Conservation (phyloP, 2,888 invertebrate species). For the Aleiodes testaceus region DNA sequence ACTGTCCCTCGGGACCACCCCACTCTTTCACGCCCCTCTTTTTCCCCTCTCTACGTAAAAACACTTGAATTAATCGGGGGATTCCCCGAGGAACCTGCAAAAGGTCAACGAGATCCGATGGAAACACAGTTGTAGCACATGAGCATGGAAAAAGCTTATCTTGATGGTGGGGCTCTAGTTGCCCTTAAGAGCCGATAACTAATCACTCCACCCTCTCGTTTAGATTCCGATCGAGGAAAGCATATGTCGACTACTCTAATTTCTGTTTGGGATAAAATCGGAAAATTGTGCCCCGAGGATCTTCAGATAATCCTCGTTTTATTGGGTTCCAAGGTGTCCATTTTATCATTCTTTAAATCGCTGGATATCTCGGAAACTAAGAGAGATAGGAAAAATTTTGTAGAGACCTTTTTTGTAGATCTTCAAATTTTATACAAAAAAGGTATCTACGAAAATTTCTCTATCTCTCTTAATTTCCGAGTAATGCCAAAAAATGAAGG, state of each 20-base stretch:
- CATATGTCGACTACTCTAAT: constrained; percentile 51
- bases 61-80: constrained; percentile 72
- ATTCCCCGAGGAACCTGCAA: constrained; percentile 69
- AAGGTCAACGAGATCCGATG: constrained; percentile 68
- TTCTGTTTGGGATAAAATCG: constrained; percentile 39
- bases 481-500: no score
- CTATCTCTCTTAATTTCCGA: no score
- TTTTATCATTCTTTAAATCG: no score
- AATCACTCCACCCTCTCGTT: constrained; percentile 47
- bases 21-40: constrained; percentile 37
- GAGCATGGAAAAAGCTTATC: constrained; percentile 36
- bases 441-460: no score
- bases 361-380: no score
- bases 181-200: constrained; percentile 47
- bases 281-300: constrained; percentile 15
- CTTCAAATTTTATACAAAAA: no score
- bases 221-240: constrained; percentile 35
- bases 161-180: constrained; percentile 24
- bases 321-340: no score
- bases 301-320: not conserved
- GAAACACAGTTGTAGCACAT: constrained; percentile 17
- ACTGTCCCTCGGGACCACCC: constrained; percentile 63
- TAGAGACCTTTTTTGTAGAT: no score
- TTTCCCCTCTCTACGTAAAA: constrained; percentile 62
- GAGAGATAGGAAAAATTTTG: no score